phyloP scores from a whole-genome alignment of 2,797 vertebrate species.

The Sebastes vulpes region DNA sequence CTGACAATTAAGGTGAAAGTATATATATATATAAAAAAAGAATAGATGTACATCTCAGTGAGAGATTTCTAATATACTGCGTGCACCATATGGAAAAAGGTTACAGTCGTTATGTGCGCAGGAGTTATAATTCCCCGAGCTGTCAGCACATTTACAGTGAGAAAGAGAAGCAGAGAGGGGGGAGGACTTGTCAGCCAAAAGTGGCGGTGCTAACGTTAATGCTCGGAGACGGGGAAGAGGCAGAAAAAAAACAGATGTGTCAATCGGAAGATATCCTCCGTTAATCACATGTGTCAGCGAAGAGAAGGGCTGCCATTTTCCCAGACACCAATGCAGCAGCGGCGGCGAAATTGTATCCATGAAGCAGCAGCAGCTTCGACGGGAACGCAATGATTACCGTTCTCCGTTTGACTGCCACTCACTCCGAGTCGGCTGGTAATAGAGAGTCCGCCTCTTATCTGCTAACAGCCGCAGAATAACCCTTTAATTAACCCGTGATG shows the following conservation, averaged over 20 bases:
- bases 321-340: conserved; percentile 25
- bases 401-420: conserved; percentile 28
- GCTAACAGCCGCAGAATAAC: conserved; percentile 20
- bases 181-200: conserved; percentile 25
- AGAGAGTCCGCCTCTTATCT: conserved; percentile 22
- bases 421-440: conserved; percentile 2
- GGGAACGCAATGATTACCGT: conserved; percentile 36
- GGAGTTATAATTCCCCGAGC: conserved; percentile 20
- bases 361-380: conserved; percentile 11
- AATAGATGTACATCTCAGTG: background rate
- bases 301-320: conserved; percentile 31
- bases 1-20: background rate
- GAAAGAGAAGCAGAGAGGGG: background rate
- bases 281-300: conserved; percentile 53
- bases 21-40: background rate
- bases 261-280: conserved; percentile 17
- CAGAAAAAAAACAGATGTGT: conserved; percentile 24
- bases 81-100: background rate
- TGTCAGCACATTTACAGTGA: conserved; percentile 20
- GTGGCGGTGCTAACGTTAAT: conserved; percentile 35
- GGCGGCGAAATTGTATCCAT: conserved; percentile 15
- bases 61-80: background rate
- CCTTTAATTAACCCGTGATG: conserved; percentile 34
- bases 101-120: conserved; percentile 32
- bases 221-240: conserved; percentile 17